Evolutionary conservation across 2,888 invertebrate species (phyloP), one percentile per base, ranked within the genome.

Genomic region (Scaptomyza caliginosa): DNA sequence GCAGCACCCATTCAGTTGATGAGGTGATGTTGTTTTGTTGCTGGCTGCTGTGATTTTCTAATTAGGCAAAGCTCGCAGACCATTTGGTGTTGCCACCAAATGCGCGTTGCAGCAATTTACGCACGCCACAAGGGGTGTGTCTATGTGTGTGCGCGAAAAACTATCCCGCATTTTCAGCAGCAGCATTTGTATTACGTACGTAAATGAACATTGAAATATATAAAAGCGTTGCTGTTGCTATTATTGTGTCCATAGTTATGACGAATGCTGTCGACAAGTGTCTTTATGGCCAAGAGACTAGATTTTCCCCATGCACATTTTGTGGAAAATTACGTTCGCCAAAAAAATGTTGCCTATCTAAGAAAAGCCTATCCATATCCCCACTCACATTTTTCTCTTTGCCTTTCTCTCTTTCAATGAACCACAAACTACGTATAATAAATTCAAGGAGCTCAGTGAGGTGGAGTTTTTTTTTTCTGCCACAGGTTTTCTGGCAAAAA

Each of bases 31-130:
- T 38, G 50, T 32, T 32, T 13, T 32, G 32, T 49, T 57, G 55
- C 59, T 50, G 59, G 56, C 50, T 57, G 77, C 76, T 80, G 77
- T 76, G 83, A 83, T 82, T 84, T 83, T 83, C 74, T 80, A 84
- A 83, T 83, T 83, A 83, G 80, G 67, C 68, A 56, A 74, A 70
- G 67, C 69, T 80, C 71, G 66, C 67, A 55, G 60, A 66, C 67
- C 70, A 81, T 77, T 77, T 69, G 65, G 65, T 62, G 81, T 45
- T 45, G 81, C 74, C 66, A 77, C 66, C 66, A 65, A 60, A 59
- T 42, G 66, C 56, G 43, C 73, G 34, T 32, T 74, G 76, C 74
- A 60, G 58, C 72, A 74, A 74, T 78, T 78, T 78, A 68, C 76
- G 63, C 74, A 67, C 64, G 42, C 45, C 49, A 28, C n/a, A 34